Base-by-base conservation (phyloP, 92 coral and sea anemone genomes). In the Parazoanthus swiftii region DNA sequence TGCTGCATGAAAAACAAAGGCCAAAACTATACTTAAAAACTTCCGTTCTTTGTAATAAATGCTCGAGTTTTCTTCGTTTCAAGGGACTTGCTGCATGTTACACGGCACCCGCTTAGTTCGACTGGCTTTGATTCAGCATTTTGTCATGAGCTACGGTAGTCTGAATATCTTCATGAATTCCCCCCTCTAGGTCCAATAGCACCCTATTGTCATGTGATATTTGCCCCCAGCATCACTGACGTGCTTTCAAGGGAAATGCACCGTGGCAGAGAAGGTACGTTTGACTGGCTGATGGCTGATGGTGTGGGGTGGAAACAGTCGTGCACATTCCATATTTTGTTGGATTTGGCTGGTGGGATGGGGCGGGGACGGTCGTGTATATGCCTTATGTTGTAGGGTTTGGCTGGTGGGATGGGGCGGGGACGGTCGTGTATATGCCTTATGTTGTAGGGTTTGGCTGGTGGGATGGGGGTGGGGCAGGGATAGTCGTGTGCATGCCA, bases 191-290 rank as follows among this genome's bases (percentile, higher is more conserved):
- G 94, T 46, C 88, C 95, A 0, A 83, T 91, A 25, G 90, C 93
- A 1, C 89, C 94, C 37, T 94, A 93, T 68, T 94, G 94, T 74
- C 98, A 93, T 20, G 98, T 93, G 82, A 85, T 97, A 71, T 97
- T 97, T 88, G 93, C 98, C 20, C 96, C 99, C 36, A 92, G 92
- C 42, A 85, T 95, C 74, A 87, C 92, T 8, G 98, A 95, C 54
- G 75, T 91, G 50, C 71, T 91, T 20, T 51, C 99, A 9, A 90
- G 98, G 7, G 97, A 95, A 70, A 78, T 85, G 42, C 89, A 90
- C 37, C 90, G 82, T 63, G 86, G 89, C 8, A 91, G 95, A 88
- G 96, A 94, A 89, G 96, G 99, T 97, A 85, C 42, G 96, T 71
- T 73, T 63, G 70, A 13, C 8, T 3, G n/a, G 10, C 20, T 37